Evolutionary conservation across 1,140 invertebrate genomes (phyloP).

Genomic region (Orchesella cincta): DNA sequence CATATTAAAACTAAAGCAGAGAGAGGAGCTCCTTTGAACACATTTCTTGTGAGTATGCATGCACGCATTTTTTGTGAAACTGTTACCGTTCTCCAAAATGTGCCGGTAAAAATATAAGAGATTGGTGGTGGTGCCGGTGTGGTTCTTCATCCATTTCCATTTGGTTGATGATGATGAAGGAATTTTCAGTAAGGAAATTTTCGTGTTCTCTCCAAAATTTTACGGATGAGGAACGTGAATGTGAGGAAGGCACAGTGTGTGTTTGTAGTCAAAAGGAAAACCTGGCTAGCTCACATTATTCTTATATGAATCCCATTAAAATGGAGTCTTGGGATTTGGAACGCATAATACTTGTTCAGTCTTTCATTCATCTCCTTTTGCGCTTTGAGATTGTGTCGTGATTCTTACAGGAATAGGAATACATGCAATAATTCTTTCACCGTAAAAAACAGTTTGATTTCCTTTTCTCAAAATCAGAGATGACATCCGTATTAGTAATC

Average conservation of each 20-base stretch:
- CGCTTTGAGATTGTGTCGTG: background rate
- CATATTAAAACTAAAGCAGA: background rate
- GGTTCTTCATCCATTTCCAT: too few relatives aligned
- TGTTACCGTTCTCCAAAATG: too few relatives aligned
- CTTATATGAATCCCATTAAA: constrained; percentile 10
- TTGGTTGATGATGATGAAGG: constrained; percentile 1
- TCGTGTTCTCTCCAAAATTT: background rate
- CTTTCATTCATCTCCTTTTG: constrained; percentile 18
- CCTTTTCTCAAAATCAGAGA: too few relatives aligned
- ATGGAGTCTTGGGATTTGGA: constrained; percentile 11
- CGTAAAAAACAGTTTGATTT: background rate
- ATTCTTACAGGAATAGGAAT: background rate
- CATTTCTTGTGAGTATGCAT: too few relatives aligned
- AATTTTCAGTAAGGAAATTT: background rate
- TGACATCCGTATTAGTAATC: too few relatives aligned
- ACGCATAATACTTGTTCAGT: background rate
- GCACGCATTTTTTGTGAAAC: too few relatives aligned
- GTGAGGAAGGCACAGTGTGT: background rate
- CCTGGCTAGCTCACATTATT: background rate
- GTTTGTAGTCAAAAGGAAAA: background rate
- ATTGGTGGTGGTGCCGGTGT: too few relatives aligned
- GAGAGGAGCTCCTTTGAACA: too few relatives aligned
- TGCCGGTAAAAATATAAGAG: too few relatives aligned
- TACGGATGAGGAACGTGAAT: background rate
- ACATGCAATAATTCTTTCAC: constrained; percentile 1